Evolutionary conservation across 2,888 invertebrate genomes (phyloP), one percentile per base, ranked within the genome.

Genomic region (Diogma glabrata): DNA sequence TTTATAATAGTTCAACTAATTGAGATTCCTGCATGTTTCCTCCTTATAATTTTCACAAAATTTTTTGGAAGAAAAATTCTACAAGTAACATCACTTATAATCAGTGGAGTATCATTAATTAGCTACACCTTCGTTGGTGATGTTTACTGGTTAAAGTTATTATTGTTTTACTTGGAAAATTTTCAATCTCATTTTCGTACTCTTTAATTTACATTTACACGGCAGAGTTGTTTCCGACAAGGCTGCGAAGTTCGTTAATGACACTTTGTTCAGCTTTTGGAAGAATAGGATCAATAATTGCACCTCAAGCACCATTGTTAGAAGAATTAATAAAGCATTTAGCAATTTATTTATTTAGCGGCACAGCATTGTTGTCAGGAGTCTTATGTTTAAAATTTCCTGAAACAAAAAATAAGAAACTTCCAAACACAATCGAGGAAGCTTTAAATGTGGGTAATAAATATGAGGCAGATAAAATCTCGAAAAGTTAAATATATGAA

Each of bases 211-310:
- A 82, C 67, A 75, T 82, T 61, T 80, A 76, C 65, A 81, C 83
- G 30, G 75, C 82, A 36, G 84, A 85, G 68, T 71, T 84, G 67
- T 84, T 82, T 64, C 84, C 84, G 10, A 85, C 84, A 47, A 72
- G 71, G 54, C 69, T 77, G 50, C 75, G 84, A 51, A 78, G 79
- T 61, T 79, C 81, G 16, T 72, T 82, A 57, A 72, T 84, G 47
- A 79, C 81, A 4, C 73, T 79, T 48, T 81, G 81, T 65, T 82
- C 82, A 48, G 81, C 83, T 71, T 74, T 81, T 57, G 84, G 84
- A 40, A 73, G 83, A 12, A 57, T 82, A 52, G 84, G 84, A 12
- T 80, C 82, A 14, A 76, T 82, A 63, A 64, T 81, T 51, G 82
- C 84, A 24, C 84, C 84, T 30, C 83, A 82, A 66, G 79, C 82